Conservation (phyloP, 2,888 invertebrate genomes). For the Calameuta idolon region DNA sequence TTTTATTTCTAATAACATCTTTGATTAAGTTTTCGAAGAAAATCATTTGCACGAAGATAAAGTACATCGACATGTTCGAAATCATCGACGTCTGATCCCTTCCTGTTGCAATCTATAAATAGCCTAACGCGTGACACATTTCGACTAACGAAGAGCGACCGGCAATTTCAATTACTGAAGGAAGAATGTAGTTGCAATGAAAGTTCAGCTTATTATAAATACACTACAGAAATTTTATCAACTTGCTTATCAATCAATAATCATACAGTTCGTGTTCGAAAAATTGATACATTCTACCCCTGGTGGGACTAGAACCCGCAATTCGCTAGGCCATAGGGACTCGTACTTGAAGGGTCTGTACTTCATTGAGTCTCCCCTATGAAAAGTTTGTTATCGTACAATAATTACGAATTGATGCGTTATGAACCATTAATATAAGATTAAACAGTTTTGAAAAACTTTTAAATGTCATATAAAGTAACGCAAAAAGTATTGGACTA, state of each 20-base stretch:
- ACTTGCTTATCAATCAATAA: background rate
- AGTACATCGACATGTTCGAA: background rate
- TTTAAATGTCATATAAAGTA: background rate
- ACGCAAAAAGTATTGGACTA: background rate
- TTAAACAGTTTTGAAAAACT: background rate
- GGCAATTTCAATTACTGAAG: background rate
- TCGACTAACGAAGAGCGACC: background rate
- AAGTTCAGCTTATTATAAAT: background rate
- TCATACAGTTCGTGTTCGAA: background rate
- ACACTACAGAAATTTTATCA: background rate
- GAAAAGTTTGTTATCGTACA: background rate
- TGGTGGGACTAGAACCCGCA: constrained; percentile 89
- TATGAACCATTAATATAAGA: background rate
- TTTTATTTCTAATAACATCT: background rate
- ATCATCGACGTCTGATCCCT: background rate
- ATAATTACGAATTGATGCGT: background rate
- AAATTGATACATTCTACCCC: constrained; percentile 71
- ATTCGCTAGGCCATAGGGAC: constrained; percentile 88
- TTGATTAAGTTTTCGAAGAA: background rate
- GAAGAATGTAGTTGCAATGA: background rate
- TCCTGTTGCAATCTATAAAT: background rate
- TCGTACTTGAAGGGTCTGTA: background rate
- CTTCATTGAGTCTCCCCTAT: background rate
- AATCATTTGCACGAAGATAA: background rate
- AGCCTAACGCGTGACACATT: background rate